Conservation (phyloP, 2,113 vertebrate species). For the Erythrocercus mccallii region DNA sequence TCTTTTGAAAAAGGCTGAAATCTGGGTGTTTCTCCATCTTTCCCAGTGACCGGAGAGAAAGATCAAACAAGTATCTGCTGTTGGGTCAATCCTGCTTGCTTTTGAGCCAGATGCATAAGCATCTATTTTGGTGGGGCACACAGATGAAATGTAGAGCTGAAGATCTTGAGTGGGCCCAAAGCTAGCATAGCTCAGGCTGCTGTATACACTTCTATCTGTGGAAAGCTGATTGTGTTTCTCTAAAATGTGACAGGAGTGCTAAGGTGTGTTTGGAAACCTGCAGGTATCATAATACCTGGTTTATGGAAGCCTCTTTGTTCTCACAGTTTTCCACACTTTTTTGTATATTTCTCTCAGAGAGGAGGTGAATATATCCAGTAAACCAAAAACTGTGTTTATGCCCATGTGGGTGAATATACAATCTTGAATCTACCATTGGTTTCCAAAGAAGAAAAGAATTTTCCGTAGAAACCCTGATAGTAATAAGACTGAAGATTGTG, state of each 20-base stretch:
- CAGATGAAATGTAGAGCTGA: background rate
- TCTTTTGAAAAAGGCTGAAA: background rate
- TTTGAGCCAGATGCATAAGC: background rate
- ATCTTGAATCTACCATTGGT: slow-evolving; percentile 3
- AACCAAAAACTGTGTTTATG: background rate
- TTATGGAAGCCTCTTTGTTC: background rate
- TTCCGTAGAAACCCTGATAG: slow-evolving; percentile 26
- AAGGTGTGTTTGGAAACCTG: background rate
- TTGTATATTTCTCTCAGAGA: background rate
- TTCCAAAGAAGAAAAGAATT: slow-evolving; percentile 27
- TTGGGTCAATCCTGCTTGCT: background rate
- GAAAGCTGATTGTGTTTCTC: background rate
- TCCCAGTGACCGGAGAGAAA: background rate
- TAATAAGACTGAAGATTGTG: background rate
- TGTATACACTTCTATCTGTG: background rate
- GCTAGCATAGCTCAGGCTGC: background rate
- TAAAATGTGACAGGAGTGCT: background rate
- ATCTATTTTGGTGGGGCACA: rapidly evolving
- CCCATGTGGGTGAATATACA: background rate
- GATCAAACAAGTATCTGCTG: background rate
- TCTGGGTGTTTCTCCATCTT: background rate
- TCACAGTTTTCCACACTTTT: background rate
- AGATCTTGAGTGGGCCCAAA: background rate
- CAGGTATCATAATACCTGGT: background rate
- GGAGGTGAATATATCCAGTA: background rate